These are phyloP conservation scores for Drosophila aldrichi DNA, from an alignment of 2,888 invertebrate genomes.

Conservation along the genomic window DNA sequence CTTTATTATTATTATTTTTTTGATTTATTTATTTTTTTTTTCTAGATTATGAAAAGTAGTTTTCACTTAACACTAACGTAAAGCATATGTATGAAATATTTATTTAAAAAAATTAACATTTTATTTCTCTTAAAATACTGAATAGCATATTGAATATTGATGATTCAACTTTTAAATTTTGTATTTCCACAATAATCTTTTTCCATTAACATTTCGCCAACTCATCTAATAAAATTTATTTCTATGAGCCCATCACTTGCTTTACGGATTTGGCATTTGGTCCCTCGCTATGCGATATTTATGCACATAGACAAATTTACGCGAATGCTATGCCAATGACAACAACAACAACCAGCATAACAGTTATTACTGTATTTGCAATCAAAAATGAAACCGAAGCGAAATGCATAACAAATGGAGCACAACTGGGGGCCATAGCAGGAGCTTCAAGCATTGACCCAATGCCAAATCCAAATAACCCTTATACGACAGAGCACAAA, in stretches of 20 bases:
- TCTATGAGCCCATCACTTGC: not conserved
- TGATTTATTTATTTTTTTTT: no score
- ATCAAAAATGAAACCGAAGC: constrained; percentile 30
- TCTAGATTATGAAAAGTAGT: no score
- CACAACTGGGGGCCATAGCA: constrained; percentile 3
- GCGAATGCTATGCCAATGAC: constrained; percentile 18
- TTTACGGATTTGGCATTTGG: not conserved
- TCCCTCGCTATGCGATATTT: constrained; percentile 5
- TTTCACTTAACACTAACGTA: no score
- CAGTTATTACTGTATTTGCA: constrained; percentile 36
- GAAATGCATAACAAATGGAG: constrained; percentile 33
- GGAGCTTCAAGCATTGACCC: constrained; percentile 11
- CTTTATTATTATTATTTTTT: no score
- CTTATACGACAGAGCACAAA: not conserved
- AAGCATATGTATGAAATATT: no score
- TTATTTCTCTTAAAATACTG: no score
- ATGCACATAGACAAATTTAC: constrained; percentile 34
- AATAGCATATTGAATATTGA: no score
- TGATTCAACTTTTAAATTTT: no score
- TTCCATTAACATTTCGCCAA: not conserved
- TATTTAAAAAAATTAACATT: no score
- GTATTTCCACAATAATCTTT: no score
- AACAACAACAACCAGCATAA: constrained; percentile 7
- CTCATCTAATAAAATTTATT: not conserved
- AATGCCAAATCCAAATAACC: constrained; percentile 24